phyloP scores from a whole-genome alignment of 2,113 vertebrate genomes.

The Pipa parva region DNA sequence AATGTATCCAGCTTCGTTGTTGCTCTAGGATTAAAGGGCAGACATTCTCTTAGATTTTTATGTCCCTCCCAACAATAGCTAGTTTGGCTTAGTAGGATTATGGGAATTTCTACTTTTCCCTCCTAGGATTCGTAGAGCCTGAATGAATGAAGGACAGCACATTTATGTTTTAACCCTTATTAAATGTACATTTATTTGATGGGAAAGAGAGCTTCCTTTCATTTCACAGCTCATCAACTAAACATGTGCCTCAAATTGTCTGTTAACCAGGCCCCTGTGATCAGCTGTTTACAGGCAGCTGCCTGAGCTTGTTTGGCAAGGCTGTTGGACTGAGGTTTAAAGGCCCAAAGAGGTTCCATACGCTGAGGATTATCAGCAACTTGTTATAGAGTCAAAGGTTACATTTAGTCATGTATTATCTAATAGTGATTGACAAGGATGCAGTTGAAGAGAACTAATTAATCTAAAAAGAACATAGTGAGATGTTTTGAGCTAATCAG shows the following conservation, averaged over 20 bases:
- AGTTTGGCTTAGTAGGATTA: background rate
- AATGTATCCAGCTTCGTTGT: background rate
- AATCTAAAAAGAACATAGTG: no score
- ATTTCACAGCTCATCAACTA: conserved; percentile 26
- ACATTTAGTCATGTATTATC: background rate
- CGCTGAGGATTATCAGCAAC: background rate
- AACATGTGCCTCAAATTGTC: conserved; percentile 18
- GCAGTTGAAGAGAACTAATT: background rate
- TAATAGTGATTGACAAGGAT: conserved; percentile 11
- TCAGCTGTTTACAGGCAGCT: background rate
- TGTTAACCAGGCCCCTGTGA: conserved; percentile 11
- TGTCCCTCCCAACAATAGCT: background rate
- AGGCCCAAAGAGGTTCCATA: background rate
- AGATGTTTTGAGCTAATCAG: no score
- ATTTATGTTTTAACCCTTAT: background rate
- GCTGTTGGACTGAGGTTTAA: background rate
- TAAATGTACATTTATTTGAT: background rate
- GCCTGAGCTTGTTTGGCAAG: background rate
- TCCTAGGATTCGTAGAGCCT: background rate
- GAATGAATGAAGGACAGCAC: background rate
- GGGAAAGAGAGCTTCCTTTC: background rate
- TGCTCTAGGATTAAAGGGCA: background rate
- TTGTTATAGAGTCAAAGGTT: conserved; percentile 1
- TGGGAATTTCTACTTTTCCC: background rate
- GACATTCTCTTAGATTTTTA: conserved; percentile 1